Percentiles rank a stretch among this genome's conserved stretches.
These are phyloP conservation scores for Anthopleura sola DNA, from an alignment of 64 coral and sea anemone species.

Conservation along the genomic window DNA sequence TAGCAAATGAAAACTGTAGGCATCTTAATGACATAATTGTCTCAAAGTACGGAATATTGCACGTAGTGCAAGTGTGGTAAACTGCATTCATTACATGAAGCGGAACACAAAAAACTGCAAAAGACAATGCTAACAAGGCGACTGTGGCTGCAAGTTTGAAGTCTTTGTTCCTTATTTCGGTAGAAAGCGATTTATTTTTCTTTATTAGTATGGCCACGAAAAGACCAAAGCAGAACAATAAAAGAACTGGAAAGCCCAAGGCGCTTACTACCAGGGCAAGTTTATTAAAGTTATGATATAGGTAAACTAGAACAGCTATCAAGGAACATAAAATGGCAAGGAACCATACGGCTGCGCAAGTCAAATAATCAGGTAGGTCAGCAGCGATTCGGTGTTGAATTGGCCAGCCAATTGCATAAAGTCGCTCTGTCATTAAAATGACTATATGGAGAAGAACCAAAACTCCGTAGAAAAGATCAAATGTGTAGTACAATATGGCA, in stretches of 20 bases:
- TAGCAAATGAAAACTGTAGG: background rate
- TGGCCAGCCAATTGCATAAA: constrained; percentile 29
- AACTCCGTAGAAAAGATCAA: constrained; percentile 26
- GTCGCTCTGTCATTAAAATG: constrained; percentile 19
- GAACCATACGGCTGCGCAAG: background rate
- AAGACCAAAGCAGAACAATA: background rate
- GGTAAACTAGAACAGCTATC: background rate
- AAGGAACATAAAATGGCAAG: background rate
- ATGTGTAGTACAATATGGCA: constrained; percentile 16
- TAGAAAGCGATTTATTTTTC: background rate
- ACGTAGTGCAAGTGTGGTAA: background rate
- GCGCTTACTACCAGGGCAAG: background rate
- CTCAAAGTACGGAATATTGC: background rate
- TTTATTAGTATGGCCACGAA: background rate
- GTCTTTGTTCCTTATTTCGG: background rate
- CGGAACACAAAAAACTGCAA: background rate
- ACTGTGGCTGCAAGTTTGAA: background rate
- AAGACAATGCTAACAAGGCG: background rate
- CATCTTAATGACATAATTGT: constrained; percentile 16
- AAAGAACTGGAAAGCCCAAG: background rate
- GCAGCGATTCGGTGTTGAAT: constrained; percentile 24
- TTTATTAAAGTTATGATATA: background rate
- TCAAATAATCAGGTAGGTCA: constrained; percentile 2
- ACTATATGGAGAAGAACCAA: constrained; percentile 8
- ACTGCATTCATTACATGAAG: background rate